phyloP scores from a whole-genome alignment of 2,888 invertebrate genomes.

The Agrilus mali region DNA sequence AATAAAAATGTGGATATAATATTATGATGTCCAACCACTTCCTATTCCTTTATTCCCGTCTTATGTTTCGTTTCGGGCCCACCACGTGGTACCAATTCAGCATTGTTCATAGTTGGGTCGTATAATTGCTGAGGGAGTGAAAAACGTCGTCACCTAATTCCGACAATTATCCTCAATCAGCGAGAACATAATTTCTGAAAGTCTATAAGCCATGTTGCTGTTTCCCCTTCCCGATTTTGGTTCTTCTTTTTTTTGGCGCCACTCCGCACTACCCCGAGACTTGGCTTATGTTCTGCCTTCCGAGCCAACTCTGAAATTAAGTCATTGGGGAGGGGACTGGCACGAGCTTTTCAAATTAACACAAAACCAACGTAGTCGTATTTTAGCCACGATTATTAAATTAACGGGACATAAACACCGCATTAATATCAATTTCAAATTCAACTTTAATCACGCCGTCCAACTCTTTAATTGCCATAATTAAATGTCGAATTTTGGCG shows the following conservation, averaged over 20 bases:
- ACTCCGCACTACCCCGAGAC: slow-evolving; percentile 14
- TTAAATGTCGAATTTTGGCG: too few species aligned
- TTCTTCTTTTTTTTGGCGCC: too few species aligned
- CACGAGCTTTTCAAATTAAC: slow-evolving; percentile 10
- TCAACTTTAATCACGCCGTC: neutral
- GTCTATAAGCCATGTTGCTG: neutral
- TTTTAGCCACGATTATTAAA: slow-evolving; percentile 26
- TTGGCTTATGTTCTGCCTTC: slow-evolving; percentile 23
- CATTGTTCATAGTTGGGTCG: too few species aligned
- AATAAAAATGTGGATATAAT: too few species aligned
- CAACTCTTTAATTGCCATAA: neutral
- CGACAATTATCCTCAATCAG: slow-evolving; percentile 27
- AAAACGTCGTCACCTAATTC: slow-evolving; percentile 16
- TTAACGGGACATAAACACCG: slow-evolving; percentile 27
- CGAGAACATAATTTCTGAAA: slow-evolving; percentile 21
- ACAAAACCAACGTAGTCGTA: slow-evolving; percentile 13
- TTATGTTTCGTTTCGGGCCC: too few species aligned
- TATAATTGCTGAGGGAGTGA: too few species aligned
- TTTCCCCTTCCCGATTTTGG: too few species aligned
- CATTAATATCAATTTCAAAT: slow-evolving; percentile 30
- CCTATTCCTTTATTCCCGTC: too few species aligned
- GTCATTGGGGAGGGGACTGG: slow-evolving; percentile 20
- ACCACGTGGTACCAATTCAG: too few species aligned
- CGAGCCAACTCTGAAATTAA: slow-evolving; percentile 20
- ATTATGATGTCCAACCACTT: too few species aligned